These are phyloP conservation scores for Corynorhinus townsendii DNA, from an alignment of 2,113 vertebrate species.

Conservation along the genomic window DNA sequence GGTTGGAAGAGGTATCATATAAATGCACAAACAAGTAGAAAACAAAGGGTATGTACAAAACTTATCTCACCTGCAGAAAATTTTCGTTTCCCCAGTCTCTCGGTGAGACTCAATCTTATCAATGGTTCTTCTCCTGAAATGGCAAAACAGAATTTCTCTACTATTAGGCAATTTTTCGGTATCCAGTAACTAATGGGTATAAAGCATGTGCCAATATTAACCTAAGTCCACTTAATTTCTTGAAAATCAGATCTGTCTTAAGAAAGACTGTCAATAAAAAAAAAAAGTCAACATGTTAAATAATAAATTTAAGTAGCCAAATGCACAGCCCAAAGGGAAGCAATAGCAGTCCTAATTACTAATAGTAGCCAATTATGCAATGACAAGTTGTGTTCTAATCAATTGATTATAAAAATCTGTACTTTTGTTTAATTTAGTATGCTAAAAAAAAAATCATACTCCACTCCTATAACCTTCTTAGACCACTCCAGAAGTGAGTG, in stretches of 20 bases:
- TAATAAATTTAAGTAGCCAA: conserved; percentile 36
- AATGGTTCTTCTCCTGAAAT: conserved; percentile 79
- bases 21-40: not conserved
- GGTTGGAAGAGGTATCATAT: not conserved
- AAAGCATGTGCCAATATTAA: not conserved
- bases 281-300: not conserved
- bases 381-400: not conserved
- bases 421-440: not conserved
- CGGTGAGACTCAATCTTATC: conserved; percentile 79
- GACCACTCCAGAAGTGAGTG: not conserved
- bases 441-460: not conserved
- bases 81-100: conserved; percentile 84
- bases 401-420: not conserved
- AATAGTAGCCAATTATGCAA: not conserved
- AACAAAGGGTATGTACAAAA: not conserved
- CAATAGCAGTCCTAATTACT: not conserved
- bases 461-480: not conserved
- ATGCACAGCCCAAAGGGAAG: not conserved
- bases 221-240: not conserved
- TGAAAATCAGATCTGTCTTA: conserved; percentile 10
- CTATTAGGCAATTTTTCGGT: not conserved
- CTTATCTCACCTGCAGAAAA: conserved; percentile 54
- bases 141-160: conserved; percentile 33
- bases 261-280: not conserved
- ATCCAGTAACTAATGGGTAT: not conserved